Evolutionary conservation across 2,797 vertebrate species (phyloP).

Genomic region (Coregonus sp.): DNA sequence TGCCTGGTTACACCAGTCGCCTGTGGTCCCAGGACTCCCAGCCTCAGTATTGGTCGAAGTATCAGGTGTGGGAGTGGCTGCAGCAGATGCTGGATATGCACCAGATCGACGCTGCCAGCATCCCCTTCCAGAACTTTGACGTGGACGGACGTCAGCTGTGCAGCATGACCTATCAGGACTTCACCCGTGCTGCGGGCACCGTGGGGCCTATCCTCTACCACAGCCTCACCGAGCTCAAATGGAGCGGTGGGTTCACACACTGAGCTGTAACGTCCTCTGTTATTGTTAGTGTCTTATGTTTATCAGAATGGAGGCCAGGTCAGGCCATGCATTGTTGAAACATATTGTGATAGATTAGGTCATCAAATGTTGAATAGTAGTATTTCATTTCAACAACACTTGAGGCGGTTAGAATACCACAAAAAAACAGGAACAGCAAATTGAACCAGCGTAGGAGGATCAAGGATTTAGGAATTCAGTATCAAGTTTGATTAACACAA

Average conservation of each 20-base stretch:
- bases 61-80: conserved; percentile 99
- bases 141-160: conserved; percentile 92
- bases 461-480: neutral
- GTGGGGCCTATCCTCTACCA: conserved; percentile 89
- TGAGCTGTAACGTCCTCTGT: neutral
- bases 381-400: neutral
- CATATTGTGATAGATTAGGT: neutral
- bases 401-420: neutral
- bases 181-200: conserved; percentile 85
- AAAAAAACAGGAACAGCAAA: conserved; percentile 48
- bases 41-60: conserved; percentile 95
- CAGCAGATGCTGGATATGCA: conserved; percentile 95
- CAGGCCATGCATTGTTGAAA: neutral
- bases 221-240: conserved; percentile 90
- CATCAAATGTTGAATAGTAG: conserved; percentile 2
- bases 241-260: conserved; percentile 78
- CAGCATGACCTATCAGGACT: conserved; percentile 90
- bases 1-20: conserved; percentile 78
- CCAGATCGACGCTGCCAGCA: conserved; percentile 90
- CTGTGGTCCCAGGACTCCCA: conserved; percentile 89
- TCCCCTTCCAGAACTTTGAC: conserved; percentile 95
- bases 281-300: neutral
- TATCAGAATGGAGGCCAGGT: neutral
- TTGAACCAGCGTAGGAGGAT: conserved; percentile 29
- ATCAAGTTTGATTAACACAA: neutral